Evolutionary conservation across 2,888 invertebrate genomes (phyloP).

Genomic region (Lasioglossum figueresi): DNA sequence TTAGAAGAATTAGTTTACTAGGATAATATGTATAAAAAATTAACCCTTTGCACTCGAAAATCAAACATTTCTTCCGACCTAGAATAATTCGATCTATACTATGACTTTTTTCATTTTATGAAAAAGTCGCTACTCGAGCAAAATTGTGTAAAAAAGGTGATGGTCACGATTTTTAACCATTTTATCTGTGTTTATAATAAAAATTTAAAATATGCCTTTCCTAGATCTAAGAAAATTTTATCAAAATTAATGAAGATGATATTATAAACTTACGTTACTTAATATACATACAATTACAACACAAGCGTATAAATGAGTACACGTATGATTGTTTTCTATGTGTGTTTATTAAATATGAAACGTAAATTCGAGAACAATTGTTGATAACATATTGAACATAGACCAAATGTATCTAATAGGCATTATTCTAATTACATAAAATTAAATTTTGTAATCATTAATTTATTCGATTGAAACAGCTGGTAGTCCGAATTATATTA

Average conservation of each 20-base stretch:
- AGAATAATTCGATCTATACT: too few species aligned
- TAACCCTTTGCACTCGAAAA: too few species aligned
- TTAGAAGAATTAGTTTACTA: too few species aligned
- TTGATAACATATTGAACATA: slow-evolving; percentile 11
- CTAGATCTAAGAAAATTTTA: background rate
- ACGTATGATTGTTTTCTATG: background rate
- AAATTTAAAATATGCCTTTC: background rate
- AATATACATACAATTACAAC: background rate
- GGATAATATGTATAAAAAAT: too few species aligned
- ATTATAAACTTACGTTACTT: background rate
- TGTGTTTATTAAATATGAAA: slow-evolving; percentile 39
- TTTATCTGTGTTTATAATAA: background rate
- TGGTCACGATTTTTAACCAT: background rate
- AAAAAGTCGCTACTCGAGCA: background rate
- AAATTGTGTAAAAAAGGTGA: background rate
- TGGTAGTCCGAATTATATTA: background rate
- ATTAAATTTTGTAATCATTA: slow-evolving; percentile 13
- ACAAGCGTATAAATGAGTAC: background rate
- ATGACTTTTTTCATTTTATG: too few species aligned
- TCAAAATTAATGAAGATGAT: background rate
- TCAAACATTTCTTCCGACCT: too few species aligned
- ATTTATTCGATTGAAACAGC: background rate
- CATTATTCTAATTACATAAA: background rate
- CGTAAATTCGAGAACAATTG: slow-evolving; percentile 14
- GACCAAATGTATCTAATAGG: slow-evolving; percentile 17